phyloP scores from a whole-genome alignment of 2,888 invertebrate species.

The Julus scanicus region DNA sequence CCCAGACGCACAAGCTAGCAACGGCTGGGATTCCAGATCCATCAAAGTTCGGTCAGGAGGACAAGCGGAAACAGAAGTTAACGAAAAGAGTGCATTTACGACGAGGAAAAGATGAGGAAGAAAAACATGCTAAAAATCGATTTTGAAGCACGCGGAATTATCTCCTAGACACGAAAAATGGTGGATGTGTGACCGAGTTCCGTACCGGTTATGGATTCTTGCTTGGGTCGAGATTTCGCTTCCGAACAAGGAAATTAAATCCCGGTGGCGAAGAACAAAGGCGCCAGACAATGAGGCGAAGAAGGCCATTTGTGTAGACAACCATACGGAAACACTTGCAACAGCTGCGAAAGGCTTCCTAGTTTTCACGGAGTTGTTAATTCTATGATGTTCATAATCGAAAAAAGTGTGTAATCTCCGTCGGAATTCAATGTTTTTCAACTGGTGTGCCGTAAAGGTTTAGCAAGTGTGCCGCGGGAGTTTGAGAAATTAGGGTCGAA shows the following conservation, averaged over 20 bases:
- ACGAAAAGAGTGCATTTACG: background rate
- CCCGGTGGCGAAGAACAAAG: slow-evolving; percentile 16
- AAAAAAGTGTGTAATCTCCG: too few species aligned
- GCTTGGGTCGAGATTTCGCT: slow-evolving; percentile 39
- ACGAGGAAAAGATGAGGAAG: background rate
- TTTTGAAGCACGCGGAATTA: background rate
- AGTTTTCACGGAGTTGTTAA: too few species aligned
- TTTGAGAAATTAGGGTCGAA: too few species aligned
- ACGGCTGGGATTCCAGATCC: background rate
- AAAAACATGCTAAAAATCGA: slow-evolving; percentile 5
- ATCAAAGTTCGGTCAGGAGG: slow-evolving; percentile 36
- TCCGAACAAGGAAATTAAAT: background rate
- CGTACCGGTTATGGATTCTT: background rate
- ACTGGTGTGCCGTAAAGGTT: too few species aligned
- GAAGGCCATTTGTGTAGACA: background rate
- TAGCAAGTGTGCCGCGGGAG: too few species aligned
- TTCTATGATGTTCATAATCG: too few species aligned
- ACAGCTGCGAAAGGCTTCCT: background rate
- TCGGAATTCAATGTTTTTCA: too few species aligned
- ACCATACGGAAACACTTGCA: background rate
- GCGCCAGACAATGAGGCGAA: background rate
- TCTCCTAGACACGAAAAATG: slow-evolving; percentile 11
- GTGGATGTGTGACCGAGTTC: background rate
- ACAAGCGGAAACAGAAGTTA: background rate
- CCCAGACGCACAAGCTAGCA: background rate